These are phyloP conservation scores for Vulpes vulpes DNA, from an alignment of 2,113 vertebrate genomes.

Conservation along the genomic window DNA sequence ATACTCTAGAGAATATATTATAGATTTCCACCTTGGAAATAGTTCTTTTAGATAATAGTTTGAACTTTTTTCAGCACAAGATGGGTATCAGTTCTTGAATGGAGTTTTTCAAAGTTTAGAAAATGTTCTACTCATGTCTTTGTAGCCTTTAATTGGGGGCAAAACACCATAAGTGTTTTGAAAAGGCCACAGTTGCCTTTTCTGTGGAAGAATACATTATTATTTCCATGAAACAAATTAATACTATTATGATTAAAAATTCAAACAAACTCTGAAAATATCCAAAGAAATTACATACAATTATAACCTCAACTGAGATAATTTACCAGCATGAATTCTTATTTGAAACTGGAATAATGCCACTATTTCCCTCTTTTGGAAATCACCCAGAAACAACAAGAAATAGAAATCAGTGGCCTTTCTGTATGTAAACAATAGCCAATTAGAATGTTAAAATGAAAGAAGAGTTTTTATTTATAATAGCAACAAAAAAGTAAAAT, in stretches of 20 bases:
- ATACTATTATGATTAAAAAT: constrained; percentile 16
- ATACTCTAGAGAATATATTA: neutral
- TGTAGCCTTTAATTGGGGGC: neutral
- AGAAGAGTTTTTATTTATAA: neutral
- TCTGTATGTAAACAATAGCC: neutral
- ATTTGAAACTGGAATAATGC: neutral
- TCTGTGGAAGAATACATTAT: neutral
- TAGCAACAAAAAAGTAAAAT: constrained; percentile 12
- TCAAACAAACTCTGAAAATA: constrained; percentile 3
- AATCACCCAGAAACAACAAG: neutral
- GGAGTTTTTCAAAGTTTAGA: constrained; percentile 36
- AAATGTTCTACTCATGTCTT: neutral
- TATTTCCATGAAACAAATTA: constrained; percentile 15
- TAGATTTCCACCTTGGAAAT: neutral
- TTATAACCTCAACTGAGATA: constrained; percentile 20
- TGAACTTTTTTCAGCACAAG: constrained; percentile 6
- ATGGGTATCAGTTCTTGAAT: neutral
- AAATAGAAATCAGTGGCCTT: constrained; percentile 7
- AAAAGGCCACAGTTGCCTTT: neutral
- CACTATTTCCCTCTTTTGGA: constrained; percentile 2
- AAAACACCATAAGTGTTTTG: neutral
- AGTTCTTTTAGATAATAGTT: constrained; percentile 31
- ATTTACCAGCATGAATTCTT: constrained; percentile 31
- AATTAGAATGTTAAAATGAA: constrained; percentile 26
- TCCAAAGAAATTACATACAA: neutral